Evolutionary conservation across 2,797 vertebrate species (phyloP).

Genomic region (Sebastes kiyomatsui): DNA sequence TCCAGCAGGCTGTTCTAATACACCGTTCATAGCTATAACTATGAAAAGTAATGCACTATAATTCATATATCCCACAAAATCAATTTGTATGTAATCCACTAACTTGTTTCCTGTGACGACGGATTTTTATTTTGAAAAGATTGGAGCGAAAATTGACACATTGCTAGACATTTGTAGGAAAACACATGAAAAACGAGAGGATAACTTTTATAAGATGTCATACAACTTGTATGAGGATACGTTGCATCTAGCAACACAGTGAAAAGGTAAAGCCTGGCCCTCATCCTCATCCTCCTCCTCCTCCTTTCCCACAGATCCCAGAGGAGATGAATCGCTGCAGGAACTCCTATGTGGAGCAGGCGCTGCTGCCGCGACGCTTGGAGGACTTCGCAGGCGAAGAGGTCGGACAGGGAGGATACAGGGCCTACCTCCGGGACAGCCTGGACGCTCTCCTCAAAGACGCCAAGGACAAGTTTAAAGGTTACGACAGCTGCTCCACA

Average conservation of each 20-base stretch:
- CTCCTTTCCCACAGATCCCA: slow-evolving; percentile 85
- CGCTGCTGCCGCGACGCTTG: slow-evolving; percentile 88
- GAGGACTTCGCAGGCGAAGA: slow-evolving; percentile 87
- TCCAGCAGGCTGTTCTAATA: not conserved
- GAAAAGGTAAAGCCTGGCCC: not conserved
- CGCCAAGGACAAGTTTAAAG: slow-evolving; percentile 97
- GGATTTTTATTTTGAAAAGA: no score
- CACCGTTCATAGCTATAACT: no score
- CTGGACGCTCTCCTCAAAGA: slow-evolving; percentile 93
- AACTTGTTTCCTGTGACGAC: no score
- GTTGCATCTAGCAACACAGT: not conserved
- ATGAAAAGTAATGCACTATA: no score
- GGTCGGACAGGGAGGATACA: slow-evolving; percentile 77
- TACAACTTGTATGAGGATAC: rapidly evolving
- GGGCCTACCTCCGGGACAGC: slow-evolving; percentile 86
- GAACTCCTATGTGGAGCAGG: slow-evolving; percentile 96
- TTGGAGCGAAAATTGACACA: no score
- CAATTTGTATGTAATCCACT: no score
- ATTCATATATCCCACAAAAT: no score
- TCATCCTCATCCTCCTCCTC: not conserved
- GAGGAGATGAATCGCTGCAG: slow-evolving; percentile 96
- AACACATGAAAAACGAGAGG: no score
- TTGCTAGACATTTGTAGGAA: no score
- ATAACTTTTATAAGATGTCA: no score
- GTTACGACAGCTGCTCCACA: slow-evolving; percentile 95